Percentiles rank a stretch among this genome's conserved stretches.
Conservation (phyloP, 2,113 vertebrate species). For the Aix galericulata region DNA sequence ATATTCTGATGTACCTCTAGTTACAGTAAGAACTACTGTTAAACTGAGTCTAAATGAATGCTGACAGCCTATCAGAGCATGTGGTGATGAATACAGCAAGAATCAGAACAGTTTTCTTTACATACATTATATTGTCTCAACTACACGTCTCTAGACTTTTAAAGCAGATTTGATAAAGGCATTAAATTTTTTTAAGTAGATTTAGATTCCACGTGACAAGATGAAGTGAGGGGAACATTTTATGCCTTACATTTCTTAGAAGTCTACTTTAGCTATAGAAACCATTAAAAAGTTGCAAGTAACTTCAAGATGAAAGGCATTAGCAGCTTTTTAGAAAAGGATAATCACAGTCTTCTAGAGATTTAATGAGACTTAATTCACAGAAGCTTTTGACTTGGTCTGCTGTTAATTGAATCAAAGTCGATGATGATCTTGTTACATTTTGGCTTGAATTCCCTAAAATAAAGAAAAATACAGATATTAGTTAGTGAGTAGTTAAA, state of each 20-base stretch:
- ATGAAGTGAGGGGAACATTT: background rate
- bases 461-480: slow-evolving; percentile 41
- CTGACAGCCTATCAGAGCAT: slow-evolving; percentile 13
- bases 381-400: slow-evolving; percentile 69
- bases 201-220: slow-evolving; percentile 31
- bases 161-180: slow-evolving; percentile 4
- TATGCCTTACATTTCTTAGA: slow-evolving; percentile 41
- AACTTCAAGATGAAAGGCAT: slow-evolving; percentile 74
- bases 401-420: slow-evolving; percentile 86
- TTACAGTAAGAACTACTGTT: background rate
- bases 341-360: slow-evolving; percentile 61
- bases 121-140: background rate
- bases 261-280: slow-evolving; percentile 31
- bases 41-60: background rate
- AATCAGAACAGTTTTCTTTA: background rate
- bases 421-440: slow-evolving; percentile 84
- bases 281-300: slow-evolving; percentile 67
- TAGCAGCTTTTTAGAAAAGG: slow-evolving; percentile 65
- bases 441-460: slow-evolving; percentile 86
- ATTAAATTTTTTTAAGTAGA: background rate
- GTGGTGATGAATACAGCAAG: background rate
- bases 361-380: slow-evolving; percentile 70
- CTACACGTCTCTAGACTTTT: background rate
- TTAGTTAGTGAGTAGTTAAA: slow-evolving; percentile 52
- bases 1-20: background rate